Conservation (phyloP, 2,113 vertebrate genomes). For the Toxostoma redivivum region DNA sequence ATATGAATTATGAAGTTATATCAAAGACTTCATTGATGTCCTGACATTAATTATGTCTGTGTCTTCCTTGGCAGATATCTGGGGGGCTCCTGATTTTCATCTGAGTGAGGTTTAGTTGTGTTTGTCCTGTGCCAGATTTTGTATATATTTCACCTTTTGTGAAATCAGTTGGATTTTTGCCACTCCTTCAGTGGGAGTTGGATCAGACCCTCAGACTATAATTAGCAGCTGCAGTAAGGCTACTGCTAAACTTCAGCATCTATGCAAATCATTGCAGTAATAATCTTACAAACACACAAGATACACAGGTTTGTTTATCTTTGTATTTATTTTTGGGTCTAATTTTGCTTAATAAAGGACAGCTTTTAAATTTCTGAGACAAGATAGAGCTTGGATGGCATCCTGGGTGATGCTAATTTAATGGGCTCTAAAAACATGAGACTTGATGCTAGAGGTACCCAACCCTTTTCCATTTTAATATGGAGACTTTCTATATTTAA, state of each 20-base stretch:
- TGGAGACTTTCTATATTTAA: not conserved
- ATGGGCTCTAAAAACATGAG: not conserved
- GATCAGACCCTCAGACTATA: conserved; percentile 29
- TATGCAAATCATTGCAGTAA: not conserved
- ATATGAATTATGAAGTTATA: conserved; percentile 61
- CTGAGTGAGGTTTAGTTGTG: not conserved
- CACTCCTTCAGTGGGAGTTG: conserved; percentile 37
- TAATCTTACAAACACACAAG: not conserved
- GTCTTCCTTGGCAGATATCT: not conserved
- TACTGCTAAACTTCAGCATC: conserved; percentile 1
- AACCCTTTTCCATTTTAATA: not conserved
- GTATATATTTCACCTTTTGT: conserved; percentile 19
- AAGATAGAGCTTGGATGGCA: not conserved
- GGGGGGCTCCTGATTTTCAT: not conserved
- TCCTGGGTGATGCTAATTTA: not conserved
- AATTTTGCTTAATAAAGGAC: conserved; percentile 21
- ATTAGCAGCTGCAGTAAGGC: conserved; percentile 28
- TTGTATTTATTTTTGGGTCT: not conserved
- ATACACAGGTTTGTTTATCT: not conserved
- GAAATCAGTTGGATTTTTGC: conserved; percentile 44
- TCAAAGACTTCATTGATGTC: conserved; percentile 64
- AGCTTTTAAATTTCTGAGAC: not conserved
- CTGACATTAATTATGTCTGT: conserved; percentile 41
- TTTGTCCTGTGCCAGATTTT: conserved; percentile 3
- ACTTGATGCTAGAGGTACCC: not conserved